phyloP scores from a whole-genome alignment of 2,113 vertebrate genomes.

The Dicrurus megarhynchus region DNA sequence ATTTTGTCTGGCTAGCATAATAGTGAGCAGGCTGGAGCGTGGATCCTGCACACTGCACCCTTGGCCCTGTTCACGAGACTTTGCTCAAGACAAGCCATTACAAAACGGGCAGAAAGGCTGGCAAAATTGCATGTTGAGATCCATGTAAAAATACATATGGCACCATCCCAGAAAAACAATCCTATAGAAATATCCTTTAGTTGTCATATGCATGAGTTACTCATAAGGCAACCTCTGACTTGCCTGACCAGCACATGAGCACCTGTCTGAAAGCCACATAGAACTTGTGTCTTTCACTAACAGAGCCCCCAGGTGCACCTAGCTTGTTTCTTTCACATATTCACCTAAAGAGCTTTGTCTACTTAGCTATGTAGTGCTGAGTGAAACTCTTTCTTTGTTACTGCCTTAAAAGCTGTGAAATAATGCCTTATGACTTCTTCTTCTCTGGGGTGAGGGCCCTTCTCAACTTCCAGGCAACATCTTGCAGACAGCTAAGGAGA shows the following conservation, averaged over 20 bases:
- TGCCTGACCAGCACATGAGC: rapidly evolving
- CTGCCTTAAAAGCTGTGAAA: not conserved
- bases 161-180: not conserved
- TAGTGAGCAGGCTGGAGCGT: not conserved
- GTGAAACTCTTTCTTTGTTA: not conserved
- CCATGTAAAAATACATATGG: not conserved
- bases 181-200: not conserved
- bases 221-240: not conserved
- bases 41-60: not conserved
- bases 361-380: not conserved
- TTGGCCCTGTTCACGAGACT: not conserved
- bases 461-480: not conserved
- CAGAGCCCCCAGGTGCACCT: rapidly evolving
- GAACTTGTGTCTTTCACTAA: rapidly evolving
- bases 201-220: not conserved
- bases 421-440: not conserved
- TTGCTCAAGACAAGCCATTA: not conserved
- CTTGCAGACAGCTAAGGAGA: not conserved
- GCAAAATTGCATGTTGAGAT: not conserved
- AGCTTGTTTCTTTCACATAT: not conserved
- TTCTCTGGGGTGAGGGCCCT: not conserved
- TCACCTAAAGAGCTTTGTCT: not conserved
- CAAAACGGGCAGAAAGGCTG: not conserved
- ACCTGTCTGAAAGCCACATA: not conserved
- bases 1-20: not conserved